Evolutionary conservation across 2,113 vertebrate species (phyloP).

Genomic region (Illadopsis cleaveri): DNA sequence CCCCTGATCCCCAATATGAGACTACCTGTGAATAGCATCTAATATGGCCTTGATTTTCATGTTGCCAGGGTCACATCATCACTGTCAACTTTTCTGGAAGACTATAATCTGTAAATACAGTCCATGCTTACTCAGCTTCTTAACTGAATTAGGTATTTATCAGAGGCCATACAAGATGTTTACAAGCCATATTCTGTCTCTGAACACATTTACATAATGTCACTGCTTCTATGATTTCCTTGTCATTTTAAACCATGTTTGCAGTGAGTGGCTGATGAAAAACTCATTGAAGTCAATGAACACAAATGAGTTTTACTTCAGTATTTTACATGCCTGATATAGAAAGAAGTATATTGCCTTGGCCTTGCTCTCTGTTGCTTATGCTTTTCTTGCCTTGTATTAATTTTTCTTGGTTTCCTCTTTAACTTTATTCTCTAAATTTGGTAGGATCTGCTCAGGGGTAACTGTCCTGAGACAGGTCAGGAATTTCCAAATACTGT

Average conservation of each 20-base stretch:
- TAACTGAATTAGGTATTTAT: neutral
- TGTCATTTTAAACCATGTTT: neutral
- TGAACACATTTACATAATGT: neutral
- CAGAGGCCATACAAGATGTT: neutral
- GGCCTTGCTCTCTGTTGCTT: neutral
- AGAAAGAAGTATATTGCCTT: neutral
- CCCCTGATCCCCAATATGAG: neutral
- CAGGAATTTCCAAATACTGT: neutral
- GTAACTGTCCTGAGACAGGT: neutral
- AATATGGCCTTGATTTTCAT: neutral
- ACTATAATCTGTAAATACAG: neutral
- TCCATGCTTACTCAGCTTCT: neutral
- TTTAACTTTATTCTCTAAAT: neutral
- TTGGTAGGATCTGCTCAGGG: neutral
- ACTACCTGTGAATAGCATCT: neutral
- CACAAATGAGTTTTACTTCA: neutral
- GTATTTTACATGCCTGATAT: neutral
- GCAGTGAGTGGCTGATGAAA: conserved; percentile 7
- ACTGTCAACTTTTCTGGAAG: neutral
- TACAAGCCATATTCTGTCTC: neutral
- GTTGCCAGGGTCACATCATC: neutral
- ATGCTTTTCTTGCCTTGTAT: neutral
- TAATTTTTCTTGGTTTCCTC: neutral
- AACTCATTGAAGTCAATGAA: neutral
- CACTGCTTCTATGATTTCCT: neutral